A percentile compares a stretch with the other conserved stretches of the same genome.
Conservation (phyloP, 1,140 invertebrate genomes). For the Ectropis grisescens region DNA sequence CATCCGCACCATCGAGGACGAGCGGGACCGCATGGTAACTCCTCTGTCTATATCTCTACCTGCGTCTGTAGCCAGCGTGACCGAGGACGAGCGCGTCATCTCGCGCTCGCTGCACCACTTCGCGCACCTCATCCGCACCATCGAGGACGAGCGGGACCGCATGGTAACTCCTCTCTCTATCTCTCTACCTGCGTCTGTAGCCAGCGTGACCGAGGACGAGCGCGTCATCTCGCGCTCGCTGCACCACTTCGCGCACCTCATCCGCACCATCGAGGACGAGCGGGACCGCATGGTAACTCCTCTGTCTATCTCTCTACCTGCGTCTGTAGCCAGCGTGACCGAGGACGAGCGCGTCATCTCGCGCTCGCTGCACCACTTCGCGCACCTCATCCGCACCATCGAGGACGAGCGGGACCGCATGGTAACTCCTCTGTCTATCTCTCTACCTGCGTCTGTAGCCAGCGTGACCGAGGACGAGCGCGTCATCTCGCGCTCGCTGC, state of each 20-base stretch:
- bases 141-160: constrained; percentile 95
- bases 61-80: constrained; percentile 78
- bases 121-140: constrained; percentile 87
- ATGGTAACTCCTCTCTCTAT: constrained; percentile 78
- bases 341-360: too few relatives aligned
- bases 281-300: constrained; percentile 90
- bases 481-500: too few relatives aligned
- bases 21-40: constrained; percentile 92
- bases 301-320: not conserved
- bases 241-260: constrained; percentile 91
- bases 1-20: constrained; percentile 94
- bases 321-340: too few relatives aligned
- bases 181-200: not conserved
- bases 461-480: too few relatives aligned
- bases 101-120: constrained; percentile 92
- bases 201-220: constrained; percentile 95
- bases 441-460: too few relatives aligned
- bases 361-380: too few relatives aligned
- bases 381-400: constrained; percentile 92
- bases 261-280: constrained; percentile 94
- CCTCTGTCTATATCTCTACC: not conserved
- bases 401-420: constrained; percentile 97
- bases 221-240: constrained; percentile 91
- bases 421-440: constrained; percentile 71
- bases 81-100: constrained; percentile 96